Base-by-base conservation (phyloP, 2,113 vertebrate species). In the Oostethus manadensis region DNA sequence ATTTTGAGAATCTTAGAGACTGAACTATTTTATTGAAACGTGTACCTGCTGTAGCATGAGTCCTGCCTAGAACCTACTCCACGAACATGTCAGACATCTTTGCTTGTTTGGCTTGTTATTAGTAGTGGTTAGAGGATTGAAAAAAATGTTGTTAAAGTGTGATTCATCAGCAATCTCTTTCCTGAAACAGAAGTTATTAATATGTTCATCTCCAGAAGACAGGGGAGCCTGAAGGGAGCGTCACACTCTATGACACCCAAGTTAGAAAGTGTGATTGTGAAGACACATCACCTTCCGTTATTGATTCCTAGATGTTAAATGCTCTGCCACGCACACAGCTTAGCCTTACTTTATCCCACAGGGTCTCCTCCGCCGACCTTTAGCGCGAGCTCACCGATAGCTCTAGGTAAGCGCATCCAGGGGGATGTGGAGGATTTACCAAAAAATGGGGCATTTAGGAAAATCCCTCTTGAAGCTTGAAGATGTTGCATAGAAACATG, bases 371-470 rank as follows among this genome's bases (percentile, higher is more conserved):
- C 68, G 68, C 43, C 85, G 85, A 87, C 87, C 85, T 88, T 87
- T 87, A 81, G 81, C 74, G 81, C 71, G 73, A 56, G 73, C 73
- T 84, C 64, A 69, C 71, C 78, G 79, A 82, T 76, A 64, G 74
- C 73, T 81, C 68, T 74, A 49, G 49, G 66, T 74, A 49, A 47
- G 66, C 18, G 51, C 73, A 68, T 54, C 62, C 57, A 58, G 74
- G 75, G 62, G 69, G 67, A 67, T 79, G 69, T 59, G 63, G 62
- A 74, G 71, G 84, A 84, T 86, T 84, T 86, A 65, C 74, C 78
- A 86, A 75, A 73, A 74, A 84, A 78, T 73, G 71, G 74, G 80
- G 80, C 79, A 74, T 87, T 87, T 83, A 84, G 79, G 80, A 86
- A 87, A 85, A 81, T 83, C 74, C 74, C 71, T 76, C 77, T 72